Conservation (phyloP, 1,140 invertebrate species). For the Sarcophaga bullata region DNA sequence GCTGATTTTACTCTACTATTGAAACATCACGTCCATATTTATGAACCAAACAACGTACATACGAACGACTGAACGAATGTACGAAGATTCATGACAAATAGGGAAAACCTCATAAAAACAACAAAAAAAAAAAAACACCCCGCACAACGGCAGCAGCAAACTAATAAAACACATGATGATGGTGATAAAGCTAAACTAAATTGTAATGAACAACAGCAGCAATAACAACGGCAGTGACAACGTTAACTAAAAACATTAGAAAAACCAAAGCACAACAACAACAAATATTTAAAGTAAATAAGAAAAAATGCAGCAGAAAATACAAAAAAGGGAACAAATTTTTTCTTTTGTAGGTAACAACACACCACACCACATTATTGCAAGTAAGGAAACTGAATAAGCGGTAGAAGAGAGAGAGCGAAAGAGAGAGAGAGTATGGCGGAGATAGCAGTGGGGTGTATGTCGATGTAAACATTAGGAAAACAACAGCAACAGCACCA, state of each 20-base stretch:
- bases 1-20: neutral
- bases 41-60: neutral
- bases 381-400: too few species aligned
- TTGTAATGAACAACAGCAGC: too few species aligned
- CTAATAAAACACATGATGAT: neutral
- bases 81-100: neutral
- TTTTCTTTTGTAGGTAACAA: neutral
- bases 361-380: neutral
- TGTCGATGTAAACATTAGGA: neutral
- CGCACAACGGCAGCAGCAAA: neutral
- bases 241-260: neutral
- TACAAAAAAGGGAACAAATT: constrained; percentile 14
- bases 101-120: constrained; percentile 14
- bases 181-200: too few species aligned
- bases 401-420: too few species aligned
- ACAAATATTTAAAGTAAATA: neutral
- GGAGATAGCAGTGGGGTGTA: neutral
- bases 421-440: too few species aligned
- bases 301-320: neutral
- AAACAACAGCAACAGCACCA: neutral
- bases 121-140: too few species aligned
- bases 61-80: neutral
- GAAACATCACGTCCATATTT: constrained; percentile 33
- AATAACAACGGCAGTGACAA: too few species aligned
- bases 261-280: neutral